phyloP scores from a whole-genome alignment of 1,140 invertebrate genomes.

The Neodiprion pinetum region DNA sequence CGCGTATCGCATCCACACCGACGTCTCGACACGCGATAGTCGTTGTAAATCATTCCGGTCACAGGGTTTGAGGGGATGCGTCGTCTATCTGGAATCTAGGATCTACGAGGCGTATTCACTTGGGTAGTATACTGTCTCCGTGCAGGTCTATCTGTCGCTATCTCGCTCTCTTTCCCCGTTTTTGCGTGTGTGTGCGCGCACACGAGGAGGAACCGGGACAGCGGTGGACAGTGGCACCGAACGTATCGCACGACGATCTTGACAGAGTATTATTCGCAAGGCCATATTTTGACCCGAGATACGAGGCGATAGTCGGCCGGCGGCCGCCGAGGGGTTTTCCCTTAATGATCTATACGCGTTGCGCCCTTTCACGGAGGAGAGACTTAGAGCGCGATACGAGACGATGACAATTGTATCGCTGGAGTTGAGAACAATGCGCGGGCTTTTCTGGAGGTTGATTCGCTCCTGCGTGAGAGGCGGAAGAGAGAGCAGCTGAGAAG shows the following conservation, averaged over 20 bases:
- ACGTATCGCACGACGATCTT: background rate
- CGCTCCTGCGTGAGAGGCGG: no score
- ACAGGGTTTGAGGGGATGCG: background rate
- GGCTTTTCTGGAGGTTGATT: no score
- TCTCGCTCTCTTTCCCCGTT: no score
- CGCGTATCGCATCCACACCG: no score
- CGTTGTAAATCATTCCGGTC: background rate
- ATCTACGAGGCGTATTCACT: conserved; percentile 4
- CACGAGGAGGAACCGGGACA: background rate
- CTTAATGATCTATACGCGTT: background rate
- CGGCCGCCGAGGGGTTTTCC: background rate
- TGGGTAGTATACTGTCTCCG: background rate
- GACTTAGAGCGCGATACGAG: no score
- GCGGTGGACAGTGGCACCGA: background rate
- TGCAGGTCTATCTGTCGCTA: background rate
- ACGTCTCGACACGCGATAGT: background rate
- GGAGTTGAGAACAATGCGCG: no score
- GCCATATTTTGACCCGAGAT: conserved; percentile 7
- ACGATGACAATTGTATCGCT: no score
- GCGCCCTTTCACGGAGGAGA: no score
- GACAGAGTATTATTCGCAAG: conserved; percentile 7
- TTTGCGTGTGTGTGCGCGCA: no score
- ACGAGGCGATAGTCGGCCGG: background rate
- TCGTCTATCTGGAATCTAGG: background rate
- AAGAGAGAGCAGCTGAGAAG: no score